Percentiles rank a stretch among this genome's conserved stretches.
Evolutionary conservation across 2,888 invertebrate species (phyloP).

Genomic region (Zonitis immaculata): DNA sequence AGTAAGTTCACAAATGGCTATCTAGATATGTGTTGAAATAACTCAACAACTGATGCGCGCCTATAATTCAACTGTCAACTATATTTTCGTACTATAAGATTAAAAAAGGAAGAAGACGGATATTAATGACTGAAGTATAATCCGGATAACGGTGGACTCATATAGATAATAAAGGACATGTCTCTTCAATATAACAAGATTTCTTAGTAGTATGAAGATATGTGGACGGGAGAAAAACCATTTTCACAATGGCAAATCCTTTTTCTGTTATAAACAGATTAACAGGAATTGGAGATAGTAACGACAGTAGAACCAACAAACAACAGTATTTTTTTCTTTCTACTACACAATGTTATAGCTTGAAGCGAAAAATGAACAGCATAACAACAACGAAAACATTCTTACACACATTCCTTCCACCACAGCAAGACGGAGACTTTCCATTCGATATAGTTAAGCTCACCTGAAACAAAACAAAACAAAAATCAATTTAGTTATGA

Average conservation of each 20-base stretch:
- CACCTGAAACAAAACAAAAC: neutral
- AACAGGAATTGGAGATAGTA: neutral
- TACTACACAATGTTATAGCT: too few species aligned
- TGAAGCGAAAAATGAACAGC: too few species aligned
- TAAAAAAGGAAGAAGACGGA: neutral
- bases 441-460: neutral
- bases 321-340: neutral
- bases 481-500: neutral
- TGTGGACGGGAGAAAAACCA: neutral
- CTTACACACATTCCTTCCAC: too few species aligned
- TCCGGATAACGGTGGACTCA: neutral
- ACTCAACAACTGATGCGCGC: conserved; percentile 16
- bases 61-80: conserved; percentile 27
- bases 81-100: too few species aligned
- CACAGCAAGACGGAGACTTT: too few species aligned
- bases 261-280: neutral
- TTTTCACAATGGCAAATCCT: neutral
- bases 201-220: neutral
- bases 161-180: conserved; percentile 5
- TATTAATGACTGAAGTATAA: neutral
- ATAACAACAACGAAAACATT: too few species aligned
- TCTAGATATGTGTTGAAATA: too few species aligned
- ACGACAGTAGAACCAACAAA: neutral
- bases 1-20: too few species aligned
- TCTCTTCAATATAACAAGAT: conserved; percentile 2